Evolutionary conservation across 2,797 vertebrate species (phyloP).

Genomic region (Trachops cirrhosus): DNA sequence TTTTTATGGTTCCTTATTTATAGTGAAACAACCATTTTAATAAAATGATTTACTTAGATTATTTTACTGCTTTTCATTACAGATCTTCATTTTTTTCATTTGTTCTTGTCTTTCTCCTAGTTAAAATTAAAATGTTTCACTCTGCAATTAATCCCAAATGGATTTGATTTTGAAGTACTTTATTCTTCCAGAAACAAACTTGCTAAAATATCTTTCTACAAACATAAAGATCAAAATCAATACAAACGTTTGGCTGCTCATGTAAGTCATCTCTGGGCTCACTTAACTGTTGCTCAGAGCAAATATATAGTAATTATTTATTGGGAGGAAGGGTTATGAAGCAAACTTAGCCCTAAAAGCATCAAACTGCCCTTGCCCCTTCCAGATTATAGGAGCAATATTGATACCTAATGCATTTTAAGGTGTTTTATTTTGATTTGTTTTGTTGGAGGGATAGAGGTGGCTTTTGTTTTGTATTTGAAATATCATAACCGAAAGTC

Average conservation of each 20-base stretch:
- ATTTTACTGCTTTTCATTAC: slow-evolving; percentile 76
- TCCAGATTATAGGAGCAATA: neutral
- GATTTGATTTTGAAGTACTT: slow-evolving; percentile 47
- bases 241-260: slow-evolving; percentile 11
- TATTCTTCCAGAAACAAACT: slow-evolving; percentile 27
- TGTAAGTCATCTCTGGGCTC: neutral
- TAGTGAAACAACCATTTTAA: slow-evolving; percentile 70
- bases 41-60: slow-evolving; percentile 77
- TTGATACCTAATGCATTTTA: neutral
- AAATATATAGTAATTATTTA: slow-evolving; percentile 3
- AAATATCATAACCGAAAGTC: slow-evolving; percentile 50
- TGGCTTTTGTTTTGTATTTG: slow-evolving; percentile 30
- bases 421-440: neutral
- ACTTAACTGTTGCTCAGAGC: neutral
- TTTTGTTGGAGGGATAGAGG: neutral
- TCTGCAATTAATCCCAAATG: slow-evolving; percentile 63
- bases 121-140: slow-evolving; percentile 69
- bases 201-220: slow-evolving; percentile 43
- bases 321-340: neutral
- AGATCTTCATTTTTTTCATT: slow-evolving; percentile 72
- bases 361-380: neutral
- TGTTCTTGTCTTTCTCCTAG: slow-evolving; percentile 67
- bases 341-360: neutral
- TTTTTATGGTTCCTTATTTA: slow-evolving; percentile 81
- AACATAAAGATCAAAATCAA: slow-evolving; percentile 45